Percentiles rank a stretch among this genome's conserved stretches.
Conservation (phyloP, 2,797 vertebrate species). For the Sebastes matsubarae region DNA sequence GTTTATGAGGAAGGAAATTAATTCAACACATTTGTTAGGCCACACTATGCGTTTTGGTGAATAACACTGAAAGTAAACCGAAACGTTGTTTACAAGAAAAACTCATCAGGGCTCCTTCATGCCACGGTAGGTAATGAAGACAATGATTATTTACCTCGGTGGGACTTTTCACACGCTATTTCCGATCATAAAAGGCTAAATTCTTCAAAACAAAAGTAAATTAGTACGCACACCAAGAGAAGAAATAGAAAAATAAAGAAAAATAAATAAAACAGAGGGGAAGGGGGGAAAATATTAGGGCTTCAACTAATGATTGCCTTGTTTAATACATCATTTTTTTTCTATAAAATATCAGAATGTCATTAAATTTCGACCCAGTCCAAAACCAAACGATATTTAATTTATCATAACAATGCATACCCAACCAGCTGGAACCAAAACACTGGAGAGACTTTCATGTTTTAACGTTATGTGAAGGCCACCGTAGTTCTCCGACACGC, state of each 20-base stretch:
- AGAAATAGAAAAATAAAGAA: no score
- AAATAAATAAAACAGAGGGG: no score
- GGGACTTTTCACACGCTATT: background rate
- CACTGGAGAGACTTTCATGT: no score
- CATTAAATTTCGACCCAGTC: background rate
- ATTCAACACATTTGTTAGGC: background rate
- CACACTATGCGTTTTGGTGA: background rate
- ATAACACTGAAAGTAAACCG: background rate
- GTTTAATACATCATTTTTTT: background rate
- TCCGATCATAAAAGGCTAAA: background rate
- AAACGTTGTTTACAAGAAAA: background rate
- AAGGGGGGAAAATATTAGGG: background rate
- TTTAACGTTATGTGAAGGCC: no score
- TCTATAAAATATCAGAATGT: background rate
- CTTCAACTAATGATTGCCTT: background rate
- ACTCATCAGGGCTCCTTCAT: accelerated
- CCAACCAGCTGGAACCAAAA: background rate
- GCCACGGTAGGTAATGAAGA: no score
- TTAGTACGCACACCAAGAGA: background rate
- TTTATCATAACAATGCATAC: background rate
- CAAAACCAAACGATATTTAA: background rate
- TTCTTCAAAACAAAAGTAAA: background rate
- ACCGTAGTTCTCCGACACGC: no score
- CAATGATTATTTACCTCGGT: no score
- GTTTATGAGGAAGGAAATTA: background rate